Evolutionary conservation across 1,140 invertebrate genomes (phyloP).

Genomic region (Bombus ignitus): DNA sequence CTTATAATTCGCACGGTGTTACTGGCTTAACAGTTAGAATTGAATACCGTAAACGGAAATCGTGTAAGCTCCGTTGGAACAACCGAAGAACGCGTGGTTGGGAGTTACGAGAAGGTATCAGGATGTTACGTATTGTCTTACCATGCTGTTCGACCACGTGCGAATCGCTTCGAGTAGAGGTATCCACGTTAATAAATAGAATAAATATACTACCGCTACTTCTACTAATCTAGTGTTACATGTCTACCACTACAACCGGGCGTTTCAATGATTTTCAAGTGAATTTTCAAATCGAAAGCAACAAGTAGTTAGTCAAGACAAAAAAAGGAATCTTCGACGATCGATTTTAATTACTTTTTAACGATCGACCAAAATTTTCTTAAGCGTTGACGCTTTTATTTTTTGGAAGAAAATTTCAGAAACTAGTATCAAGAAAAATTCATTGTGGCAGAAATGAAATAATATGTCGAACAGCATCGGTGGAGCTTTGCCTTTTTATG

Average conservation of each 20-base stretch:
- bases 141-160: constrained; percentile 34
- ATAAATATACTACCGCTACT: constrained; percentile 31
- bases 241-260: neutral
- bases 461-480: constrained; percentile 22
- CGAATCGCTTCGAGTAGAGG: constrained; percentile 37
- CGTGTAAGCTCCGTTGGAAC: constrained; percentile 15
- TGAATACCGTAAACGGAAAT: constrained; percentile 24
- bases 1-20: neutral
- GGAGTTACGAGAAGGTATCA: constrained; percentile 17
- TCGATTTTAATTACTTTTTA: neutral
- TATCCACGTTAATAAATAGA: constrained; percentile 59
- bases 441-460: neutral
- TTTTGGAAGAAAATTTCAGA: no score
- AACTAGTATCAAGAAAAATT: neutral
- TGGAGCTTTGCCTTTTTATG: neutral
- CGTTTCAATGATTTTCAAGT: neutral
- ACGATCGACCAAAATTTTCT: neutral
- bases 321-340: neutral
- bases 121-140: constrained; percentile 2
- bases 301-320: neutral
- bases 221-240: neutral
- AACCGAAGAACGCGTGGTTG: neutral
- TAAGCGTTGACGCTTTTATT: neutral
- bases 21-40: constrained; percentile 3
- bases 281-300: neutral